Evolutionary conservation across 2,113 vertebrate species (phyloP), one percentile per base, ranked within the genome.

Genomic region (Oncorhynchus mykiss): DNA sequence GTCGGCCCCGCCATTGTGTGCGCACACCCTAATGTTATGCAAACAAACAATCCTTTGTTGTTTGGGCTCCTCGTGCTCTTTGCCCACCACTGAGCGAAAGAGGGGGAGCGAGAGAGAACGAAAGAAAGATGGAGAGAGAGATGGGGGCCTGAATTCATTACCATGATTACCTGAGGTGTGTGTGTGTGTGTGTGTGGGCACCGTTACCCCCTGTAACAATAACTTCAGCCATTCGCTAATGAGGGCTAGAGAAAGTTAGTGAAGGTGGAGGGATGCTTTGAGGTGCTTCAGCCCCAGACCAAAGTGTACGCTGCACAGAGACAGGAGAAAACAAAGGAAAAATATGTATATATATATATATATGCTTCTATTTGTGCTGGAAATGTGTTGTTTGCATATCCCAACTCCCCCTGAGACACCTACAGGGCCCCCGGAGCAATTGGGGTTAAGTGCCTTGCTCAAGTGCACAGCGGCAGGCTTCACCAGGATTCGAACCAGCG

Each of bases 41-140:
- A 39, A 92, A 93, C 88, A 92, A 93, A 93, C 89, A 86, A 82
- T 88, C 85, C 90, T 91, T 91, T 91, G 89, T 93, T 92, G 90
- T 93, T 87, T 81, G 86, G 88, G 85, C 84, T 90, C 84, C 78
- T 81, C 71, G 77, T 76, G 48, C 86, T 66, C 68, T 72, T 82
- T 65, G 82, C 84, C 82, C 65, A 80, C 85, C 89, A 86, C 79
- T 84, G 86, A 82, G 84, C 82, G 18, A 82, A 45, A 84, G 86
- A 83, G 72, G 79, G 74, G 74, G 75, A 85, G 80, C 85, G 9
- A 54, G 24, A 71, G 2, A 25, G 22, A 51, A 39, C 34, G 34
- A 39, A 34, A 39, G 34, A 39, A 39, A 8, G 34, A 48, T 11
- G n/a, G 45, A 65, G n/a, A 3, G 62, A 24, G 22, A 65, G 62